Base-by-base conservation (phyloP, 2,113 vertebrate species). In the Gopherus evgoodei region DNA sequence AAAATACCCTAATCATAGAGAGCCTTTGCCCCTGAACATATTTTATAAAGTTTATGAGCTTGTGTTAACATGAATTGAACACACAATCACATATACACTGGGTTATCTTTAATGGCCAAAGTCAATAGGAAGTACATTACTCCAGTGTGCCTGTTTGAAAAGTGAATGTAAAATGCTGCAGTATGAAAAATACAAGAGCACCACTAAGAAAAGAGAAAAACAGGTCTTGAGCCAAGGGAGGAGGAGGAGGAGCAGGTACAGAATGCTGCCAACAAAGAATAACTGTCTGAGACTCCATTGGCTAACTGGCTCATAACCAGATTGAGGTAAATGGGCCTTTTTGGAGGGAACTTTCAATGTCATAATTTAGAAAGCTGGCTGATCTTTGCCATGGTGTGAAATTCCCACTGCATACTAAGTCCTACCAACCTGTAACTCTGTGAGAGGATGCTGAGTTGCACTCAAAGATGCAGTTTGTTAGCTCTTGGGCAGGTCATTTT, bases 231-330 rank as follows among this genome's bases (percentile, higher is more conserved):
- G 94, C 76, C 79, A 75, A 91, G 88, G 14, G 89, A 93, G 44
- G 91, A 95, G 93, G 95, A 95, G 65, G n/a, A 95, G 91, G 83
- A 95, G 90, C 94, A 97, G 97, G 93, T 96, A 94, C 95, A 91
- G 96, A 90, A 93, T 94, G 88, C 96, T 97, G 90, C 93, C 83
- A 86, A 85, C 94, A 93, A 81, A 91, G 83, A 96, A 96, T 94
- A 90, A 97, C 87, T 86, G 76, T 93, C 72, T 85, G 92, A 75
- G 88, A 90, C 82, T 47, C 89, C 93, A 93, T 87, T 95, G 93
- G 91, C 88, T 57, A 50, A 69, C 35, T 47, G 88, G 93, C 87
- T 91, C 96, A 91, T 94, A 90, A 89, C 96, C 87, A 87, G 90
- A 97, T 84, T 87, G 82, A 88, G 94, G 94, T 91, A 97, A 96